Conservation (phyloP, 2,888 invertebrate genomes). For the Sipha maydis region DNA sequence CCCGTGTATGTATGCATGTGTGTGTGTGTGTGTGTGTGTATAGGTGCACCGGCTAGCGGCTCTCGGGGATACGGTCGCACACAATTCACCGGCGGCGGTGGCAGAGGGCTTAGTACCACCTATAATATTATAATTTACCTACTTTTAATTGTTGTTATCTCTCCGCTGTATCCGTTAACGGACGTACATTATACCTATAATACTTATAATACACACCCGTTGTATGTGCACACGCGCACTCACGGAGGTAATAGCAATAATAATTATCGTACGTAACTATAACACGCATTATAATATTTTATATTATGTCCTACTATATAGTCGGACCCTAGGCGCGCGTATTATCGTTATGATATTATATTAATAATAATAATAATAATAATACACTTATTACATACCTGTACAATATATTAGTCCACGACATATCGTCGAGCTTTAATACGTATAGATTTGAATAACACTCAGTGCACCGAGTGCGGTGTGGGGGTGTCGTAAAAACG, state of each 20-base stretch:
- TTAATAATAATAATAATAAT: too few relatives aligned
- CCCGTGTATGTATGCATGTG: not conserved
- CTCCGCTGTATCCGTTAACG: not conserved
- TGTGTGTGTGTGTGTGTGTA: not conserved
- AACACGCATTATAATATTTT: not conserved
- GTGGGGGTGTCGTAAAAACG: too few relatives aligned
- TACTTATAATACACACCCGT: not conserved
- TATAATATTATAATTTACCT: not conserved
- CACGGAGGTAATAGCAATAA: not conserved
- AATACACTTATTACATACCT: too few relatives aligned
- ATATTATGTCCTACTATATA: not conserved
- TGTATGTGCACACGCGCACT: not conserved
- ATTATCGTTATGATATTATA: too few relatives aligned
- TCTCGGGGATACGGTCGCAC: not conserved
- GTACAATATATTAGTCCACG: too few relatives aligned
- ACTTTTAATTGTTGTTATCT: slow-evolving; percentile 16
- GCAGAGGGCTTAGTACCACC: not conserved
- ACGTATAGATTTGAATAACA: too few relatives aligned
- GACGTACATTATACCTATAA: not conserved
- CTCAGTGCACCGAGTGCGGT: too few relatives aligned
- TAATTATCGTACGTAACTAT: not conserved
- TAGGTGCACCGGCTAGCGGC: not conserved
- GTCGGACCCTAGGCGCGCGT: not conserved
- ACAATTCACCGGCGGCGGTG: not conserved
- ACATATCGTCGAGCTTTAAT: too few relatives aligned